Percentiles rank a stretch among this genome's conserved stretches.
Conservation (phyloP, 2,888 invertebrate genomes). For the Nemurella pictetii region DNA sequence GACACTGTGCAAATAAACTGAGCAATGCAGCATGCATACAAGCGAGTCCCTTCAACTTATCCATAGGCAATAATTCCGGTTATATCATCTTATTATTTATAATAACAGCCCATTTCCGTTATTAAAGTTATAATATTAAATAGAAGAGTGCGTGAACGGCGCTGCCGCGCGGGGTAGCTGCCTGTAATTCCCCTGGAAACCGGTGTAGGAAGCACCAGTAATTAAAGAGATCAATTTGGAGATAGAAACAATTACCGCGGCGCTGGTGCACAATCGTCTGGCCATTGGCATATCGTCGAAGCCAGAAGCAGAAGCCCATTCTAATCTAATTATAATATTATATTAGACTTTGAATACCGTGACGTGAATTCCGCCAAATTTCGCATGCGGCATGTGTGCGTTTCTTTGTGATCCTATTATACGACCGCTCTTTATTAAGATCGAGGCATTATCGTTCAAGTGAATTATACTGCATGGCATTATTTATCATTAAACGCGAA, state of each 20-base stretch:
- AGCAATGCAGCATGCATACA: not conserved
- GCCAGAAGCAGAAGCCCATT: not conserved
- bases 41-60: not conserved
- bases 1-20: not conserved
- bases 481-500: not conserved
- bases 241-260: not conserved
- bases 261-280: not conserved
- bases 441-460: too few species aligned
- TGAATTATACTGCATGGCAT: not conserved
- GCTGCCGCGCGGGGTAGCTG: not conserved
- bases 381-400: not conserved
- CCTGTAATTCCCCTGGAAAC: not conserved
- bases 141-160: not conserved
- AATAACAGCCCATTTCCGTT: not conserved
- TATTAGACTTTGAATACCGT: too few species aligned
- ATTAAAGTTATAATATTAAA: not conserved
- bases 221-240: not conserved
- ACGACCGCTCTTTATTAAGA: not conserved
- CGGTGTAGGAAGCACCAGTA: not conserved
- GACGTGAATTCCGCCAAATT: not conserved
- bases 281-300: not conserved
- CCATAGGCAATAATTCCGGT: not conserved
- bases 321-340: not conserved
- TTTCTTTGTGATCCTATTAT: not conserved
- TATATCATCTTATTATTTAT: not conserved